Percentiles rank a stretch among this genome's conserved stretches.
Conservation (phyloP, 2,113 vertebrate species). For the Psephotus haematonotus region DNA sequence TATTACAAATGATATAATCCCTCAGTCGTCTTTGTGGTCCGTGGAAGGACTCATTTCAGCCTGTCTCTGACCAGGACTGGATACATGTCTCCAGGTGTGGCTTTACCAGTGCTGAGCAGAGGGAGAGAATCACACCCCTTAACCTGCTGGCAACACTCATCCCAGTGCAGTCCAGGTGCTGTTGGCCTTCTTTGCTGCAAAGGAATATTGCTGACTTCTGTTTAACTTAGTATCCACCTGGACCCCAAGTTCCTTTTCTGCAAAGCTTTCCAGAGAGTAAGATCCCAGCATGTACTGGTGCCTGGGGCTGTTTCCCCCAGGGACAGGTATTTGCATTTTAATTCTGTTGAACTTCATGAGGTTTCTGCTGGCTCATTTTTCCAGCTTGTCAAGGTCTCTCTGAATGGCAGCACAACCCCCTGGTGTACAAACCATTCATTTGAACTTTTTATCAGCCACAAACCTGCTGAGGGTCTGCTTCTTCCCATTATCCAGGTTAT, state of each 20-base stretch:
- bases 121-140: not conserved
- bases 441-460: not conserved
- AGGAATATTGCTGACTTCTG: not conserved
- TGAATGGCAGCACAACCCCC: not conserved
- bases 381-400: not conserved
- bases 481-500: not conserved
- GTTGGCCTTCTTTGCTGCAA: not conserved
- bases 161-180: not conserved
- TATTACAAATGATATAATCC: not conserved
- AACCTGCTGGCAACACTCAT: rapidly evolving
- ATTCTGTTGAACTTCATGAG: not conserved
- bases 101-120: not conserved
- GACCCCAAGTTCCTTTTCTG: not conserved
- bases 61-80: not conserved
- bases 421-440: not conserved
- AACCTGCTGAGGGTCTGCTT: not conserved
- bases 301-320: not conserved
- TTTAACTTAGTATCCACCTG: not conserved
- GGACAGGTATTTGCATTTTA: not conserved
- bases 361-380: not conserved
- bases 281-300: not conserved
- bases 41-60: not conserved
- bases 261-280: not conserved
- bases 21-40: not conserved
- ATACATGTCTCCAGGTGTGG: not conserved